phyloP scores from a whole-genome alignment of 2,888 invertebrate species.

The Rotaria socialis region DNA sequence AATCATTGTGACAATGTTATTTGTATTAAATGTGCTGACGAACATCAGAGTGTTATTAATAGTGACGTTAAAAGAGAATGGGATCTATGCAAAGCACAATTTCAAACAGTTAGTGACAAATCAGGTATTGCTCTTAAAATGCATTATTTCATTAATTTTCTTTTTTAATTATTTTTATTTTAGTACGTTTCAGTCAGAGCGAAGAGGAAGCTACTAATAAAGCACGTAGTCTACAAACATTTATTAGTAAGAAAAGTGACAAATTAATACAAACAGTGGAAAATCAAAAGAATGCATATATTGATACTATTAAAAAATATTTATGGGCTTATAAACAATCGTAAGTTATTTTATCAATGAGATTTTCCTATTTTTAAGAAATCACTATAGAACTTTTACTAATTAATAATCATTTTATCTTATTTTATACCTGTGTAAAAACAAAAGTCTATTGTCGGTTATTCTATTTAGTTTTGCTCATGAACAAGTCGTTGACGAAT shows the following conservation, averaged over 20 bases:
- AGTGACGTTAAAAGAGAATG: neutral
- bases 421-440: too few species aligned
- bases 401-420: too few species aligned
- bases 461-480: neutral
- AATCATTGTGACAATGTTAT: constrained; percentile 17
- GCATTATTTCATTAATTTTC: too few species aligned
- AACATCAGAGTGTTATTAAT: neutral
- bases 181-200: neutral
- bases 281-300: neutral
- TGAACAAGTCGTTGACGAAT: neutral
- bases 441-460: too few species aligned
- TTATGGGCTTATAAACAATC: neutral
- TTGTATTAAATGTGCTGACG: neutral
- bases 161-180: neutral
- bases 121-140: neutral
- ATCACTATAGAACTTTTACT: too few species aligned
- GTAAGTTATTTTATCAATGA: neutral
- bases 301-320: neutral
- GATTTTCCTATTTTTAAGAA: too few species aligned
- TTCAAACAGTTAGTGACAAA: neutral
- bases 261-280: neutral
- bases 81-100: neutral
- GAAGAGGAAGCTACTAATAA: neutral
- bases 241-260: neutral
- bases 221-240: neutral